These are phyloP conservation scores for Dendrophyllia cribrosa DNA, from an alignment of 64 coral and sea anemone genomes.

Conservation along the genomic window DNA sequence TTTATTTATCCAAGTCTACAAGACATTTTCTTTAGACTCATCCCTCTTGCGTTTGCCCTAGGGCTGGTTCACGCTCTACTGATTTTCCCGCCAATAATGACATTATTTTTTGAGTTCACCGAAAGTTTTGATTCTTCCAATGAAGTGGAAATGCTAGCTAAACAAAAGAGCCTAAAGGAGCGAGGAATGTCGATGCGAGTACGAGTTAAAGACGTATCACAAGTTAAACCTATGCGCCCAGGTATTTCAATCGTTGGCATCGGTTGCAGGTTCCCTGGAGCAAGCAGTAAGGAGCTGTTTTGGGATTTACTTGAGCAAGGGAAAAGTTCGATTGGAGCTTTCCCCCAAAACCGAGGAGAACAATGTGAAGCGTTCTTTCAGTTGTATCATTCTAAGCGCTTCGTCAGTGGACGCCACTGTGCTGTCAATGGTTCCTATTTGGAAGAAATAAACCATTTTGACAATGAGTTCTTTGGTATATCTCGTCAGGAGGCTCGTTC, in stretches of 20 bases:
- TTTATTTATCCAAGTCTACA: constrained; percentile 30
- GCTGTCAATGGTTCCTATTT: constrained; percentile 63
- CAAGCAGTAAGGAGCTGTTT: constrained; percentile 71
- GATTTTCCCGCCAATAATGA: constrained; percentile 2
- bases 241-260: constrained; percentile 35
- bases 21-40: constrained; percentile 7
- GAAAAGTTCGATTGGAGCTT: constrained; percentile 25
- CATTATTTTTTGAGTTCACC: background rate
- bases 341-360: constrained; percentile 47
- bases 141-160: too few relatives aligned
- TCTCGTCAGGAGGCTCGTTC: constrained; percentile 61
- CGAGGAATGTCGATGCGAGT: background rate
- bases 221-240: constrained; percentile 19
- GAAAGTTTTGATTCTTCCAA: background rate
- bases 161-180: too few relatives aligned
- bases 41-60: constrained; percentile 2
- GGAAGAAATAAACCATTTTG: constrained; percentile 64
- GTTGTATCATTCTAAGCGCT: constrained; percentile 56
- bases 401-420: constrained; percentile 62
- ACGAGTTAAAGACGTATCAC: background rate
- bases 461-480: constrained; percentile 66
- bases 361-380: constrained; percentile 7
- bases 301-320: constrained; percentile 77
- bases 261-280: constrained; percentile 64
- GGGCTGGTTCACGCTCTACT: constrained; percentile 31